Evolutionary conservation across 1,140 invertebrate species (phyloP).

Genomic region (Charaxes varanes): DNA sequence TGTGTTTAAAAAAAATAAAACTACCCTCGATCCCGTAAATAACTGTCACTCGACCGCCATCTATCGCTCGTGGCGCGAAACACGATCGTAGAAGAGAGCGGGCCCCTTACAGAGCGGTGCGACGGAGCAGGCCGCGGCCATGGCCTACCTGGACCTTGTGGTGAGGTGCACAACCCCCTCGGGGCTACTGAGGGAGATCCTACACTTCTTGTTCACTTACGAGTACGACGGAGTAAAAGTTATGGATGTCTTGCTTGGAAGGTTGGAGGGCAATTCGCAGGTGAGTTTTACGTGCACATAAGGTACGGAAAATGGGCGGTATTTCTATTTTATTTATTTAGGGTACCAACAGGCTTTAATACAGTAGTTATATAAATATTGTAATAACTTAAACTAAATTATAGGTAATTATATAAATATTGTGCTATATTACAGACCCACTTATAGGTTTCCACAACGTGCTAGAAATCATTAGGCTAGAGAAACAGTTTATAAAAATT

Average conservation of each 20-base stretch:
- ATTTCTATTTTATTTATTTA: too few relatives aligned
- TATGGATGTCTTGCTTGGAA: slow-evolving; percentile 84
- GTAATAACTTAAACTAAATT: too few relatives aligned
- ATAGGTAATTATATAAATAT: too few relatives aligned
- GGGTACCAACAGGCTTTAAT: too few relatives aligned
- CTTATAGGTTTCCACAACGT: too few relatives aligned
- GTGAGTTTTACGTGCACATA: too few relatives aligned
- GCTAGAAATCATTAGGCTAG: too few relatives aligned
- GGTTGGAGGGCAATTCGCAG: slow-evolving; percentile 83
- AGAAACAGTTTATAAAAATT: too few relatives aligned
- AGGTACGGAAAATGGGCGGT: too few relatives aligned
- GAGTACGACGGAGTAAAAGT: slow-evolving; percentile 88
- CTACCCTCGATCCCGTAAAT: slow-evolving; percentile 16
- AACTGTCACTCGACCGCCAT: slow-evolving; percentile 40
- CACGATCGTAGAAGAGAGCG: slow-evolving; percentile 57
- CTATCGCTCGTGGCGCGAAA: slow-evolving; percentile 20
- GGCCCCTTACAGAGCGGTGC: slow-evolving; percentile 82
- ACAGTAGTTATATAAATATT: too few relatives aligned
- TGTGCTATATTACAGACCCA: too few relatives aligned
- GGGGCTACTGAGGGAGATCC: slow-evolving; percentile 85
- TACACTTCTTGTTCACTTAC: slow-evolving; percentile 90
- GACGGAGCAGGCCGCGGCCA: slow-evolving; percentile 92
- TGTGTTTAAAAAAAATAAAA: neutral
- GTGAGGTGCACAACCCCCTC: slow-evolving; percentile 90
- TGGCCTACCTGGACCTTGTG: slow-evolving; percentile 93